These are phyloP conservation scores for Triplophysa yarkandensis DNA, from an alignment of 2,797 vertebrate species.

Conservation along the genomic window DNA sequence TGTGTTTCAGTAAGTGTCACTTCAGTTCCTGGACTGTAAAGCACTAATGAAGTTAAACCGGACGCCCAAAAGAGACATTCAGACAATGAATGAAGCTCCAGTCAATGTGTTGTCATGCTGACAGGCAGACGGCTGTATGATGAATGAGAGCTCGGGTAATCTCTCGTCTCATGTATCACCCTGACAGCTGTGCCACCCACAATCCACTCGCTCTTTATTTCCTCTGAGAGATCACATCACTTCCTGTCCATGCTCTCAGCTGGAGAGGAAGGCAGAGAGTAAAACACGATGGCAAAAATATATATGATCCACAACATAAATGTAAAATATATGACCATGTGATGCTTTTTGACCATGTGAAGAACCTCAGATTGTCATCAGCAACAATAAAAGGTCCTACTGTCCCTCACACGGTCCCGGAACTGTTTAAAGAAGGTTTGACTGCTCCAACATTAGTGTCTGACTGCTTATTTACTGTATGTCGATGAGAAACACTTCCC, in stretches of 20 bases:
- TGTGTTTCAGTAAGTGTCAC: conserved; percentile 29
- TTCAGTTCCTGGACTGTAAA: conserved; percentile 5
- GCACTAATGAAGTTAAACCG: conserved; percentile 26
- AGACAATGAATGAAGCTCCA: conserved; percentile 3
- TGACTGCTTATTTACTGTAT: no score
- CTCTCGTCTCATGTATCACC: conserved; percentile 47
- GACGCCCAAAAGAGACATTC: conserved; percentile 16
- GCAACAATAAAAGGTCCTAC: no score
- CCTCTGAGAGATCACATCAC: conserved; percentile 33
- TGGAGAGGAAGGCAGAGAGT: conserved; percentile 18
- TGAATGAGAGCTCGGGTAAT: conserved; percentile 45
- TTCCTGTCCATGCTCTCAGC: conserved; percentile 12
- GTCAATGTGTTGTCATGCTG: conserved; percentile 32
- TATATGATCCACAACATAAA: no score
- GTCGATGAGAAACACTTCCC: no score
- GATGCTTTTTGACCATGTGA: no score
- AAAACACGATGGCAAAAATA: background rate
- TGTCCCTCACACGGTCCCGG: no score
- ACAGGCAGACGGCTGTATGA: conserved; percentile 24
- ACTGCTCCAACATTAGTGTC: no score
- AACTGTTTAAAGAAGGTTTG: no score
- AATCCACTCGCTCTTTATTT: conserved; percentile 45
- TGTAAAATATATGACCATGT: no score
- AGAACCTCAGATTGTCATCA: no score
- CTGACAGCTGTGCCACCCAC: conserved; percentile 47